Percentiles rank a stretch among this genome's conserved stretches.
Conservation (phyloP, 2,113 vertebrate species). For the Myrmecobius fasciatus region DNA sequence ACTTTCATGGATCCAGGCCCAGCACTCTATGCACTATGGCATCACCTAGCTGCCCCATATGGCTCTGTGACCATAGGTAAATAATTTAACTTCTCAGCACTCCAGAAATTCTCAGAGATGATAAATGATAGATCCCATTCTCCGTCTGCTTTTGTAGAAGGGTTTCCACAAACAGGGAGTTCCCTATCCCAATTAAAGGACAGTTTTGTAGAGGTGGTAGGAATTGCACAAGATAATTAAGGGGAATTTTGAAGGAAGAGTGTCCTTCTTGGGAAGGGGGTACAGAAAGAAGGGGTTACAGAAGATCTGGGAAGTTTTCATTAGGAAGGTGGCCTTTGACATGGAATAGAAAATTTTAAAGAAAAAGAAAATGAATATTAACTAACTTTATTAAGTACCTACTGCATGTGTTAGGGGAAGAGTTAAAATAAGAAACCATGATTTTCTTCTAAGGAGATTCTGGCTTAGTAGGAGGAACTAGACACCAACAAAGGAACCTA, state of each 20-base stretch:
- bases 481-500: neutral
- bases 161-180: neutral
- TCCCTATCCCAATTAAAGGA: neutral
- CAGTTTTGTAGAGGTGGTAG: neutral
- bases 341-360: neutral
- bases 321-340: neutral
- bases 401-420: neutral
- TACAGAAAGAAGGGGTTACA: neutral
- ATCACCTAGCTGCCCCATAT: neutral
- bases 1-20: neutral
- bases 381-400: neutral
- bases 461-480: neutral
- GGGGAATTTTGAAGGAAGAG: neutral
- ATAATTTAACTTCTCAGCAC: neutral
- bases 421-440: neutral
- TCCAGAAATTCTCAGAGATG: neutral
- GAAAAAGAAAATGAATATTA: neutral
- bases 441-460: neutral
- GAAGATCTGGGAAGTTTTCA: neutral
- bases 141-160: neutral
- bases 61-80: neutral
- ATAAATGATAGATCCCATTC: neutral
- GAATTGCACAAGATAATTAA: neutral
- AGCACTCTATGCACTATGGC: neutral
- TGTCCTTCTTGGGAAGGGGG: neutral